Conservation (phyloP, 2,797 vertebrate species). For the Acanthopagrus latus region DNA sequence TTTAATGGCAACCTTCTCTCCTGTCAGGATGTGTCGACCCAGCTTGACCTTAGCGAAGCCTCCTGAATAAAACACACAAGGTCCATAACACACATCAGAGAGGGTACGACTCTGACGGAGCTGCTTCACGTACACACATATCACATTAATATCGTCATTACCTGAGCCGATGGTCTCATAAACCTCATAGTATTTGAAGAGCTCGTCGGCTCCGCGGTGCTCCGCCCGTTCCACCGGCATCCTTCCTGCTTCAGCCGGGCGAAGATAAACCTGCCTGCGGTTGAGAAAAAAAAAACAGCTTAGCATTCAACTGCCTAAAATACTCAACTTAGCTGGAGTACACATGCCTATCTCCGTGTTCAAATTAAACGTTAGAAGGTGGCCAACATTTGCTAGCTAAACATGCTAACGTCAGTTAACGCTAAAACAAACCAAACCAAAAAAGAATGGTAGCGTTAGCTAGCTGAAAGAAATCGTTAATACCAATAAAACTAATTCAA, state of each 20-base stretch:
- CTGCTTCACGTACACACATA: not conserved
- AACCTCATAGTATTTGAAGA: constrained; percentile 91
- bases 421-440: not conserved
- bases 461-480: not conserved
- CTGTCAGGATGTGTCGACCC: constrained; percentile 90
- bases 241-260: constrained; percentile 30
- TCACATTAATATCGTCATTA: constrained; percentile 52
- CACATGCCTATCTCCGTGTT: not conserved
- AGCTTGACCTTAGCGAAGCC: constrained; percentile 98
- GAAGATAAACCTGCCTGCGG: constrained; percentile 6
- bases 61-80: constrained; percentile 80
- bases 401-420: not conserved
- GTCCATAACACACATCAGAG: not conserved
- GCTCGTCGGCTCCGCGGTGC: constrained; percentile 84
- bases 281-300: not conserved
- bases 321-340: not conserved
- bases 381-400: not conserved
- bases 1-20: constrained; percentile 96
- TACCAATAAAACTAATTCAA: too few relatives aligned
- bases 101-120: fast-evolving
- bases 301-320: not conserved
- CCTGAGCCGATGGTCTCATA: constrained; percentile 94
- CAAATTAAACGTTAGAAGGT: not conserved
- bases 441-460: not conserved
- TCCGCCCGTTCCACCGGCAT: constrained; percentile 80